Percentiles rank a stretch among this genome's conserved stretches.
phyloP scores from a whole-genome alignment of 2,113 vertebrate species.

The Gobius niger region DNA sequence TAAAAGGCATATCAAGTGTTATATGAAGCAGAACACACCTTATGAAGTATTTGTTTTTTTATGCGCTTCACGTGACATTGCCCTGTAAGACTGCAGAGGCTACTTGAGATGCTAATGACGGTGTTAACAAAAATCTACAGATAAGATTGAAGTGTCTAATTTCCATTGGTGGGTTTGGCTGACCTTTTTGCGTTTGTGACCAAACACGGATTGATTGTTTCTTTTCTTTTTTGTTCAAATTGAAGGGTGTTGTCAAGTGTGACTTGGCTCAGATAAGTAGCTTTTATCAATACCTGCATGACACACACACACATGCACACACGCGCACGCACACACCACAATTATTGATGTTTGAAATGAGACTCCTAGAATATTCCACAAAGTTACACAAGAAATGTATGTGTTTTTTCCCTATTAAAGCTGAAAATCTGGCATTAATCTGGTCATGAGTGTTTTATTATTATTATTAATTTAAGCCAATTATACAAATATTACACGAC shows the following conservation, averaged over 20 bases:
- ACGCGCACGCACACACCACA: conserved; percentile 2
- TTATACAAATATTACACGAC: too few relatives aligned
- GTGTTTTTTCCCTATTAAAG: not conserved
- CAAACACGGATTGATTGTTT: not conserved
- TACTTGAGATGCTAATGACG: too few relatives aligned
- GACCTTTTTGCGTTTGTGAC: not conserved
- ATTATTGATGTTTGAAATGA: not conserved
- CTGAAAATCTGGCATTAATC: not conserved
- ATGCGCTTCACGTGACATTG: not conserved
- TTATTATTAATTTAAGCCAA: too few relatives aligned
- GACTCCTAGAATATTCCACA: not conserved
- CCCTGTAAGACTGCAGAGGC: too few relatives aligned
- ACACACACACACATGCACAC: not conserved
- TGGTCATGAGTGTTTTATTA: too few relatives aligned
- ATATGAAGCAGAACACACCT: not conserved
- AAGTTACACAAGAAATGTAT: not conserved
- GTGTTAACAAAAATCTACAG: too few relatives aligned
- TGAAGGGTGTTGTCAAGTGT: conserved; percentile 25
- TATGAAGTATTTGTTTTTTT: too few relatives aligned
- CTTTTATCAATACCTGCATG: conserved; percentile 19
- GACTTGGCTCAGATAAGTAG: conserved; percentile 6
- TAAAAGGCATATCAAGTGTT: not conserved
- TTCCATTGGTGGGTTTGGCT: not conserved
- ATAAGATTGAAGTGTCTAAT: too few relatives aligned
- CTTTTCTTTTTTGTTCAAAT: conserved; percentile 13